Evolutionary conservation across 53 echinoderm and acorn worm species (phyloP).

Genomic region (Hippasteria phrygiana): DNA sequence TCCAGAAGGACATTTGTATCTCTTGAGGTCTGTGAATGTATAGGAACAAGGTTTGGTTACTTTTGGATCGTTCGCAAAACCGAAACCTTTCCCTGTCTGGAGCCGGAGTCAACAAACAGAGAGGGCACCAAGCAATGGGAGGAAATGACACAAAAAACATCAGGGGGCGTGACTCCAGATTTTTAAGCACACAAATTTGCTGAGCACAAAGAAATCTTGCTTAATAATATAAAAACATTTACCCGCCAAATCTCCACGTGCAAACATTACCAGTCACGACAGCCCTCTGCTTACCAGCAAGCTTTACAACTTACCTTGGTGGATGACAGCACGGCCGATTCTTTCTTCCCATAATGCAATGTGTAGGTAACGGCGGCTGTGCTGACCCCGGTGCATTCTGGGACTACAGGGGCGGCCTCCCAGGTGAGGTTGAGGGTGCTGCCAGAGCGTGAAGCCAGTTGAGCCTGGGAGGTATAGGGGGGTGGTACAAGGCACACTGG

Average conservation of each 20-base stretch:
- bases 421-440: constrained; percentile 64
- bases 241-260: too few species aligned
- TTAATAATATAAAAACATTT: too few species aligned
- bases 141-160: too few species aligned
- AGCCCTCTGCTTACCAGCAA: neutral
- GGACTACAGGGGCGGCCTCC: constrained; percentile 41
- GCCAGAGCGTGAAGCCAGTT: constrained; percentile 17
- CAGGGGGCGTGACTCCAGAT: too few species aligned
- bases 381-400: constrained; percentile 76
- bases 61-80: too few species aligned
- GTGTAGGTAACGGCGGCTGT: constrained; percentile 76
- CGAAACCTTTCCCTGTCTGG: too few species aligned
- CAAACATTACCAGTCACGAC: too few species aligned
- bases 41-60: neutral
- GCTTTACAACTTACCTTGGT: constrained; percentile 44
- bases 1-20: constrained; percentile 18
- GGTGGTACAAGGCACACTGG: constrained; percentile 77
- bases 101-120: too few species aligned
- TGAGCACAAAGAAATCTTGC: too few species aligned
- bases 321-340: neutral
- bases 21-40: constrained; percentile 54
- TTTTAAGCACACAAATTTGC: too few species aligned
- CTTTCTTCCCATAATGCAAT: constrained; percentile 63
- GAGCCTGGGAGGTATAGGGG: constrained; percentile 58
- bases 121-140: too few species aligned